Evolutionary conservation across 2,797 vertebrate genomes (phyloP).

Genomic region (Pseudomugil gertrudae): DNA sequence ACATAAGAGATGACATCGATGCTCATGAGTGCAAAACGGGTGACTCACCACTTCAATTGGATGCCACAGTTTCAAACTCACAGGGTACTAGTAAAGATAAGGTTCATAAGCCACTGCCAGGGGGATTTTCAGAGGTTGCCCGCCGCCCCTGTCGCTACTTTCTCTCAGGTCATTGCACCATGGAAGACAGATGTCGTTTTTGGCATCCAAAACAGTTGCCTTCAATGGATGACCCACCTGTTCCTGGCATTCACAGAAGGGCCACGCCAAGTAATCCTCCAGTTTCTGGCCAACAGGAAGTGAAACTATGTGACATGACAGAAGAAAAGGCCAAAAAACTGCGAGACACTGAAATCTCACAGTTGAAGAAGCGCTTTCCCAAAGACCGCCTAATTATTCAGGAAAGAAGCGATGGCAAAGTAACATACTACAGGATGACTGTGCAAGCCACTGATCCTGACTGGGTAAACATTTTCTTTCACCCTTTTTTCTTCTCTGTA

Average conservation of each 20-base stretch:
- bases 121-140: constrained; percentile 7
- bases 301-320: constrained; percentile 80
- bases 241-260: constrained; percentile 7
- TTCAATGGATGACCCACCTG: constrained; percentile 26
- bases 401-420: constrained; percentile 81
- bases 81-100: constrained; percentile 7
- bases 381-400: constrained; percentile 85
- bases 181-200: constrained; percentile 85
- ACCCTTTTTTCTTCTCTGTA: neutral
- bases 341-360: constrained; percentile 81
- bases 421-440: constrained; percentile 81
- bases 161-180: constrained; percentile 83
- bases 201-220: constrained; percentile 79
- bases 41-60: constrained; percentile 3
- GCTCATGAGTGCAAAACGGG: constrained; percentile 28
- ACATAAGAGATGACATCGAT: constrained; percentile 59
- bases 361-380: constrained; percentile 83
- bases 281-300: constrained; percentile 55
- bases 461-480: constrained; percentile 75
- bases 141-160: constrained; percentile 83
- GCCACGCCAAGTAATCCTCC: constrained; percentile 30
- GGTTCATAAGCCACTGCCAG: constrained; percentile 10
- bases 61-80: constrained; percentile 2
- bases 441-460: constrained; percentile 85
- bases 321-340: constrained; percentile 73